Evolutionary conservation across 2,888 invertebrate genomes (phyloP).

Genomic region (Imbricaverruca yamaguchii): DNA sequence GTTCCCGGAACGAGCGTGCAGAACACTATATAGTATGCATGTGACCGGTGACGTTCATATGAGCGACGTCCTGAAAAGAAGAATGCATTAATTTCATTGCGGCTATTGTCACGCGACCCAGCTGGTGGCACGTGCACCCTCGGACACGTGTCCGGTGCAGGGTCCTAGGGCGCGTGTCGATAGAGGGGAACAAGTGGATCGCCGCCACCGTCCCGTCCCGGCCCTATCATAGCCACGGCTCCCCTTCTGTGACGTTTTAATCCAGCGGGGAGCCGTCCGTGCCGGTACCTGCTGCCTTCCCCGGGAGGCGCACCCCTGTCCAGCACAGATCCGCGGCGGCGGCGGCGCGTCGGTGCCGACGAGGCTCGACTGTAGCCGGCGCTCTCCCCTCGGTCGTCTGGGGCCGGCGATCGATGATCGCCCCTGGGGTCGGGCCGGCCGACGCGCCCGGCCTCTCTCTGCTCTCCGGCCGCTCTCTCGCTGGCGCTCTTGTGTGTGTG

Average conservation of each 20-base stretch:
- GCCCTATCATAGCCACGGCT: not conserved
- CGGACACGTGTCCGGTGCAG: not conserved
- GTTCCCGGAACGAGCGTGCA: no score
- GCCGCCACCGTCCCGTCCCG: not conserved
- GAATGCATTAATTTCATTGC: no score
- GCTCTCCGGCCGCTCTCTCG: not conserved
- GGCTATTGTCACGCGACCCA: no score
- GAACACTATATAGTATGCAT: no score
- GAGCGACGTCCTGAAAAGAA: no score
- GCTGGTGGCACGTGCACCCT: not conserved
- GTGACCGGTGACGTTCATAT: no score
- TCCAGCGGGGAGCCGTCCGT: not conserved
- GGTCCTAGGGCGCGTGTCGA: not conserved
- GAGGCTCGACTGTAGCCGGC: not conserved
- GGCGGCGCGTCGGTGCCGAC: no score
- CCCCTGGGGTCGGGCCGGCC: slow-evolving; percentile 6
- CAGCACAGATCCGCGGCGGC: no score
- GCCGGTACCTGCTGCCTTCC: no score
- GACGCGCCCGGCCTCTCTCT: not conserved
- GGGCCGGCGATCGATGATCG: not conserved
- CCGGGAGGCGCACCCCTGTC: no score
- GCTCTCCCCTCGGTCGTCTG: not conserved
- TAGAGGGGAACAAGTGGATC: not conserved
- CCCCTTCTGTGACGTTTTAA: slow-evolving; percentile 1
- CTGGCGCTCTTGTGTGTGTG: not conserved